Evolutionary conservation across 2,113 vertebrate species (phyloP).

Genomic region (Empidonax alnorum): DNA sequence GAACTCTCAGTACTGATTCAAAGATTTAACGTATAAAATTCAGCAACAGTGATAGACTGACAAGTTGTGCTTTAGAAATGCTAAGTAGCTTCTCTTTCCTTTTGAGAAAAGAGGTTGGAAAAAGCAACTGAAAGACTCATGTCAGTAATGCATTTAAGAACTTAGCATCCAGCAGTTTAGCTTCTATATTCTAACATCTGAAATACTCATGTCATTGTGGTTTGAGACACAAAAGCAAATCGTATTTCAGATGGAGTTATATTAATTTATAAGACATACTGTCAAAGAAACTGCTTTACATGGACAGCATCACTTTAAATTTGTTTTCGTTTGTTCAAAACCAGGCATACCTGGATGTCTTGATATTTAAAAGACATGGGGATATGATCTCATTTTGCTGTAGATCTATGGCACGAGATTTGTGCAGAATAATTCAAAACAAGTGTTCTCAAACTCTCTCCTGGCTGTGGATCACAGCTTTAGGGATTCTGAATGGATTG

Average conservation of each 20-base stretch:
- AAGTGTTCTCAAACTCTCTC: conserved; percentile 52
- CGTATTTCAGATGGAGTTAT: not conserved
- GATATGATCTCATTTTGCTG: conserved; percentile 27
- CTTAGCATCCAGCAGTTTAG: not conserved
- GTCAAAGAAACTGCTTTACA: not conserved
- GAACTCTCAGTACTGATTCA: not conserved
- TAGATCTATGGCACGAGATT: conserved; percentile 9
- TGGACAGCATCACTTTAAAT: not conserved
- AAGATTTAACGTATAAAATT: conserved; percentile 9
- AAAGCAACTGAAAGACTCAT: not conserved
- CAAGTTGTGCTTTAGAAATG: conserved; percentile 27
- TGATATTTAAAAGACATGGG: not conserved
- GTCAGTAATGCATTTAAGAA: not conserved
- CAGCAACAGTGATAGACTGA: not conserved
- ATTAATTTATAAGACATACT: conserved; percentile 41
- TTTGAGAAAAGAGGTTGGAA: conserved; percentile 18
- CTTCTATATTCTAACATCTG: not conserved
- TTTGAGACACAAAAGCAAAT: conserved; percentile 21
- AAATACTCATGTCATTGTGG: not conserved
- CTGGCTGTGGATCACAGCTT: conserved; percentile 53
- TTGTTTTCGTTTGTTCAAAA: conserved; percentile 29
- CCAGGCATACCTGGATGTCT: not conserved
- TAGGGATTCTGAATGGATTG: conserved; percentile 44
- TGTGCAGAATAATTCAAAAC: conserved; percentile 42
- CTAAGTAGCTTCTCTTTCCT: not conserved